phyloP scores from a whole-genome alignment of 37 sponge, comb jelly and placozoan species.

The Halichondria panicea region DNA sequence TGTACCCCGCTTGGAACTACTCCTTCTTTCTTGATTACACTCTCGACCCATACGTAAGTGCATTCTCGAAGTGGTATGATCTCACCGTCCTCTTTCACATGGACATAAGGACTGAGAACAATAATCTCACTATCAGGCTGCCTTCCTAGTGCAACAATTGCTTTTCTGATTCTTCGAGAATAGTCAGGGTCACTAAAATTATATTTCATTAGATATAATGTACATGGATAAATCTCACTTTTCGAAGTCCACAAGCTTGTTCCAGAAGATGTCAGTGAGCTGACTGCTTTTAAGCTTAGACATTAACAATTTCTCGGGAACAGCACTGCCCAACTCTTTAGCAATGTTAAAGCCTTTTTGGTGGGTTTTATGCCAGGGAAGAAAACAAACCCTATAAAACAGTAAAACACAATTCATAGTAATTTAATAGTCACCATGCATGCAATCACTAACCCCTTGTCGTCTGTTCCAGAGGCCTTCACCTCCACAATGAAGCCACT shows the following conservation, averaged over 20 bases:
- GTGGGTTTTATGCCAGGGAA: conserved; percentile 4
- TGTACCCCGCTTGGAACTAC: background rate
- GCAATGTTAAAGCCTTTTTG: conserved; percentile 1
- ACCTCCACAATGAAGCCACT: conserved; percentile 6
- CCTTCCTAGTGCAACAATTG: background rate
- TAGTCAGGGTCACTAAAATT: background rate
- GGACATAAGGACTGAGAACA: background rate
- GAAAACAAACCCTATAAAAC: background rate
- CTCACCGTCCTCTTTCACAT: background rate
- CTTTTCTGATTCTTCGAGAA: background rate
- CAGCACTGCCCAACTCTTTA: conserved; percentile 1
- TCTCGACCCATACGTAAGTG: background rate
- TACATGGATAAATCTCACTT: background rate
- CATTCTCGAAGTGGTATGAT: background rate
- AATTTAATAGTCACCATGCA: background rate
- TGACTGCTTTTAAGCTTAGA: background rate
- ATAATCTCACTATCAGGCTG: background rate
- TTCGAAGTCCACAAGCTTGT: background rate
- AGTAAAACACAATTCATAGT: background rate
- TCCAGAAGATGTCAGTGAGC: background rate
- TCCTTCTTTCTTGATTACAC: background rate
- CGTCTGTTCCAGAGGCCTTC: background rate
- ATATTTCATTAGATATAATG: background rate
- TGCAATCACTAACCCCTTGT: background rate
- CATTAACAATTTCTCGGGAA: background rate